These are phyloP conservation scores for Apogon talboti DNA, from an alignment of 2,797 vertebrate genomes.

Conservation along the genomic window DNA sequence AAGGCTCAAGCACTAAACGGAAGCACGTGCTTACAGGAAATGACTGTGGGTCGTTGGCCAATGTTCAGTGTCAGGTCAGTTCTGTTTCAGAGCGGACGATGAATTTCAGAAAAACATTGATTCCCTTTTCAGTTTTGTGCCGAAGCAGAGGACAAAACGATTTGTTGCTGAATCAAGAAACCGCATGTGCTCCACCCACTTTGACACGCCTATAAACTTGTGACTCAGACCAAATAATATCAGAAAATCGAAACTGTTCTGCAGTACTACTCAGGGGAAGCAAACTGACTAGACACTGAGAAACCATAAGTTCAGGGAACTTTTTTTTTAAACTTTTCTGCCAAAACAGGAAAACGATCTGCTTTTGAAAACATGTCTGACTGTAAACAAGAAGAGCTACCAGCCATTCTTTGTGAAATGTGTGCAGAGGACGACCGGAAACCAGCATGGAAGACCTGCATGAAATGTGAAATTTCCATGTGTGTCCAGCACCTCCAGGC, in stretches of 20 bases:
- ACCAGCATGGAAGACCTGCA: conserved; percentile 74
- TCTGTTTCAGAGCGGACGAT: too few relatives aligned
- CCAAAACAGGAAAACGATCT: background rate
- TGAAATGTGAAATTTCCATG: conserved; percentile 82
- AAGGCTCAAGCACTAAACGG: too few relatives aligned
- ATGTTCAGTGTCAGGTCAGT: too few relatives aligned
- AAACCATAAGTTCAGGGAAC: too few relatives aligned
- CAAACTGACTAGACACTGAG: too few relatives aligned
- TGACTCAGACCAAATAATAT: too few relatives aligned
- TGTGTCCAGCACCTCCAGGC: conserved; percentile 74
- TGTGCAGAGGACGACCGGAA: conserved; percentile 56
- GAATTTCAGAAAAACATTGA: background rate
- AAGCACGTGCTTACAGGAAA: too few relatives aligned
- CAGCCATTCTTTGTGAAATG: conserved; percentile 64
- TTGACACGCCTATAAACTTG: too few relatives aligned
- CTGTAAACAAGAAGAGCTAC: background rate
- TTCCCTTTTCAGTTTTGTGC: background rate
- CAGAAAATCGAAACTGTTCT: too few relatives aligned
- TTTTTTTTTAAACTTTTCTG: background rate
- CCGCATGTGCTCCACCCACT: too few relatives aligned
- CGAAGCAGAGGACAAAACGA: background rate
- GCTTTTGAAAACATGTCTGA: conserved; percentile 46
- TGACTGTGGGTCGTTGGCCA: too few relatives aligned
- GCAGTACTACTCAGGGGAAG: too few relatives aligned
- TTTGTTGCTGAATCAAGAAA: background rate